phyloP scores from a whole-genome alignment of 1,140 invertebrate genomes.

The Euura lappo region DNA sequence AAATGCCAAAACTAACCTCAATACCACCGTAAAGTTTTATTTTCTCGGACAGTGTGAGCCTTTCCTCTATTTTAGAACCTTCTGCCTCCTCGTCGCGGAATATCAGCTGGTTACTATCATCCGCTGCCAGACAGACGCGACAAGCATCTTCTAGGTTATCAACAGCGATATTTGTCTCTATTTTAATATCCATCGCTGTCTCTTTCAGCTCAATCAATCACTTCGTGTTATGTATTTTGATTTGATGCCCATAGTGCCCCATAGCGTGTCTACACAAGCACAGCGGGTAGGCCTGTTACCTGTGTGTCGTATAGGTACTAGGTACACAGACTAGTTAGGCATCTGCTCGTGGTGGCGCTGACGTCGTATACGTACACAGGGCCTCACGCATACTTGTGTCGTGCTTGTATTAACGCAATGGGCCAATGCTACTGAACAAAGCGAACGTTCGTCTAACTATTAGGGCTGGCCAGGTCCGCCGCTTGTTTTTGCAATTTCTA shows the following conservation, averaged over 20 bases:
- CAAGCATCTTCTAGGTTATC: conserved; percentile 26
- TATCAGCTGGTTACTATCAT: conserved; percentile 41
- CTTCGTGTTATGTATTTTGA: background rate
- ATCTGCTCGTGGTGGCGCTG: no score
- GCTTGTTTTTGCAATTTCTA: no score
- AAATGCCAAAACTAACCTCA: conserved; percentile 36
- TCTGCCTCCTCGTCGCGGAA: conserved; percentile 24
- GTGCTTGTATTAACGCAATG: no score
- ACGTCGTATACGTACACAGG: no score
- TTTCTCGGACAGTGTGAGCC: conserved; percentile 36
- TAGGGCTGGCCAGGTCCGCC: no score
- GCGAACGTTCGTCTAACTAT: no score
- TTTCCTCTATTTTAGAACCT: conserved; percentile 11
- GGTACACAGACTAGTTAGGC: no score
- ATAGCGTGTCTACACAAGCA: background rate
- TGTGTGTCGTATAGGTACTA: background rate
- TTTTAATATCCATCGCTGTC: conserved; percentile 18
- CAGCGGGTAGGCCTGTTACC: no score
- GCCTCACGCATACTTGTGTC: no score
- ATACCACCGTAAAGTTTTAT: conserved; percentile 44
- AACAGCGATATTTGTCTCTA: background rate
- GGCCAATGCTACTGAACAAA: no score
- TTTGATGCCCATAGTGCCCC: background rate
- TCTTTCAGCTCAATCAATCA: no score
- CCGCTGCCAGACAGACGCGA: conserved; percentile 39